phyloP scores from a whole-genome alignment of 2,888 invertebrate genomes.

The Morpho helenor region DNA sequence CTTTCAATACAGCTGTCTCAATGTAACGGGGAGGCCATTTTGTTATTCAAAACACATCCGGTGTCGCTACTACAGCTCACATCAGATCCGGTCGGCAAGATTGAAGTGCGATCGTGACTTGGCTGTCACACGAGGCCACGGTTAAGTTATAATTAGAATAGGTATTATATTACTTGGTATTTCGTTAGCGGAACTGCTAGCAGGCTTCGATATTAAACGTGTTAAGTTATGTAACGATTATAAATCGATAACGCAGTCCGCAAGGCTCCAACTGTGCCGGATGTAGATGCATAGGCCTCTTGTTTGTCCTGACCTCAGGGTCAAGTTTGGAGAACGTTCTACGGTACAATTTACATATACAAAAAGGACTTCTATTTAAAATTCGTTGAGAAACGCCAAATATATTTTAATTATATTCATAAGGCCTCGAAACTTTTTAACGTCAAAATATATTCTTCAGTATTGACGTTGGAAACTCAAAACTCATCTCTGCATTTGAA shows the following conservation, averaged over 20 bases:
- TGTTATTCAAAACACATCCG: conserved; percentile 10
- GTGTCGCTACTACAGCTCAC: conserved; percentile 11
- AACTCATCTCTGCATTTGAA: no score
- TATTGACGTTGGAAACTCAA: no score
- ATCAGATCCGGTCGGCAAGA: conserved; percentile 26
- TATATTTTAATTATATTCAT: no score
- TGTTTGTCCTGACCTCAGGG: not conserved
- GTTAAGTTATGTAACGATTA: not conserved
- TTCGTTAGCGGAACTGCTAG: conserved; percentile 11
- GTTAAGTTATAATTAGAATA: not conserved
- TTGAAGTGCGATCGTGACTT: conserved; percentile 23
- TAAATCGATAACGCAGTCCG: no score
- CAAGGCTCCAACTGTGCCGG: conserved; percentile 3
- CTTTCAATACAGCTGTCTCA: not conserved
- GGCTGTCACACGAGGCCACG: conserved; percentile 20
- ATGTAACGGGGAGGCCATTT: no score
- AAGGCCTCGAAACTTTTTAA: no score
- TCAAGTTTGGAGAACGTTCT: no score
- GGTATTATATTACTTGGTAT: conserved; percentile 1
- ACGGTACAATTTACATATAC: no score
- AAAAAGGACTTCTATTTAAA: no score
- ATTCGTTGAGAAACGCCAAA: no score
- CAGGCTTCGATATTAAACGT: not conserved
- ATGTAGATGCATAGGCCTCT: not conserved
- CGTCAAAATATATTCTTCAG: no score